A percentile compares a stretch with the other conserved stretches of the same genome.
Conservation (phyloP, 2,888 invertebrate genomes). For the Xanthia togata region DNA sequence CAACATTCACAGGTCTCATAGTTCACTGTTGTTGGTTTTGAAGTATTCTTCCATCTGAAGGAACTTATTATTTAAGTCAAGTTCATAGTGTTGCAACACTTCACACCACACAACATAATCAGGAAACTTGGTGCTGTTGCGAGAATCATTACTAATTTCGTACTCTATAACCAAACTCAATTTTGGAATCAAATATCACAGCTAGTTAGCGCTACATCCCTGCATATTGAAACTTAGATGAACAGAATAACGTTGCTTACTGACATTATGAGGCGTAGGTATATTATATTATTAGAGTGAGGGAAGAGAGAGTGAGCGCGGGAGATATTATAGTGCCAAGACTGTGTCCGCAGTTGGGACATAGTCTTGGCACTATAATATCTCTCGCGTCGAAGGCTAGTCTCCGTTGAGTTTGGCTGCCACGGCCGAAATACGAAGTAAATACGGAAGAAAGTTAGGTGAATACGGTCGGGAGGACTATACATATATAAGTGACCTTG, state of each 20-base stretch:
- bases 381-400: no score
- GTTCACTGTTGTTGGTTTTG: not conserved
- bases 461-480: no score
- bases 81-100: no score
- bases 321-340: no score
- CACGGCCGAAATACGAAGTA: no score
- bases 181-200: slow-evolving; percentile 6
- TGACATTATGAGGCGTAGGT: not conserved
- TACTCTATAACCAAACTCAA: slow-evolving; percentile 1
- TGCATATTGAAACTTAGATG: not conserved
- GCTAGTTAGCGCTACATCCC: not conserved
- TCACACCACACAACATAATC: no score
- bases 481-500: not conserved
- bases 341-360: no score
- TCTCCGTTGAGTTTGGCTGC: no score
- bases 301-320: no score
- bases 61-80: not conserved
- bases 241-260: not conserved
- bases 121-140: not conserved
- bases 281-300: no score
- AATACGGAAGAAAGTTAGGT: no score
- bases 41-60: not conserved
- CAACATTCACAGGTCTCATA: not conserved
- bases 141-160: slow-evolving; percentile 7
- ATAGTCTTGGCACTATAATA: no score